These are phyloP conservation scores for Rambutsinella grinnellia DNA, from an alignment of 2,888 invertebrate genomes.

Conservation along the genomic window DNA sequence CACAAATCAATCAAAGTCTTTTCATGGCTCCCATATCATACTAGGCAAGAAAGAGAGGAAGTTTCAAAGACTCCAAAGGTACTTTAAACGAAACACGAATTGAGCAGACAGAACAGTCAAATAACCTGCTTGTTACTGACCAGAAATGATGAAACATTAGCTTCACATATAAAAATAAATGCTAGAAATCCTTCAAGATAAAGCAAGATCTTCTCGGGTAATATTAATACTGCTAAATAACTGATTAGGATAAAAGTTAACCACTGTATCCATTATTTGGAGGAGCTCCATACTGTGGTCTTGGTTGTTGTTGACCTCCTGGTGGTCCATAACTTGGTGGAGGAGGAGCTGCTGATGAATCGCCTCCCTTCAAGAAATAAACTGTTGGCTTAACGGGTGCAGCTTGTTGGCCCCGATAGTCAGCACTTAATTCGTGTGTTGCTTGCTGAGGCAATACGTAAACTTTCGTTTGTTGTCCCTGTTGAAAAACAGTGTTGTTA, in stretches of 20 bases:
- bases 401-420: slow-evolving; percentile 29
- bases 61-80: too few relatives aligned
- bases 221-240: slow-evolving; percentile 6
- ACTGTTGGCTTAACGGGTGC: slow-evolving; percentile 24
- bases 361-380: slow-evolving; percentile 29
- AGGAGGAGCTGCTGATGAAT: neutral
- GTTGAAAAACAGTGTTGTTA: too few relatives aligned
- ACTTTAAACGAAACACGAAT: too few relatives aligned
- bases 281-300: slow-evolving; percentile 23
- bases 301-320: neutral
- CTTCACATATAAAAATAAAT: too few relatives aligned
- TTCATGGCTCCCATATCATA: too few relatives aligned
- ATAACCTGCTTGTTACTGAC: slow-evolving; percentile 22
- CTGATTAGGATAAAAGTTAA: neutral
- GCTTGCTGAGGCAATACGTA: slow-evolving; percentile 21
- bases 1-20: too few relatives aligned
- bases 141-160: slow-evolving; percentile 6
- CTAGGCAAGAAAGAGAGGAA: too few relatives aligned
- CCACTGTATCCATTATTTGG: slow-evolving; percentile 19
- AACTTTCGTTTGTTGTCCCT: neutral
- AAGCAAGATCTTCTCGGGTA: too few relatives aligned
- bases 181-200: too few relatives aligned
- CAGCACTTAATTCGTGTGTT: slow-evolving; percentile 23
- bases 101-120: neutral
- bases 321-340: neutral